Evolutionary conservation across 2,797 vertebrate genomes (phyloP), one percentile per base, ranked within the genome.

Genomic region (Pseudocheirus occidentalis): DNA sequence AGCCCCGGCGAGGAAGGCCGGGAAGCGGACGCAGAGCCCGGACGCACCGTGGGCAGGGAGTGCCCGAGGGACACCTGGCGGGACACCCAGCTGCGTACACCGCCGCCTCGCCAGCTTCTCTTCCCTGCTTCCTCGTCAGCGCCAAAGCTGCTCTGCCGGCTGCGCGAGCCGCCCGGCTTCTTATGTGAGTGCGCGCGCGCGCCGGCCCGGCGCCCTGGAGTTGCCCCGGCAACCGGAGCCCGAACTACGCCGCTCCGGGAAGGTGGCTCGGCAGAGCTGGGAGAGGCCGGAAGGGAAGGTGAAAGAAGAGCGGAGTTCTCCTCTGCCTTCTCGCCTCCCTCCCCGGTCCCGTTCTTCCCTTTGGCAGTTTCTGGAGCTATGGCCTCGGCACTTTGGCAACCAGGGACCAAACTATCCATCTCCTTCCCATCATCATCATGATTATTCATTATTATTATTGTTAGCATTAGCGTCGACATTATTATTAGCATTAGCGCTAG

Each of bases 151-250:
- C 93, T 89, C 90, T 0, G 96, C 98, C 3, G 96, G 97, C 97
- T 97, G 95, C 28, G 59, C 93, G n/a, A 16, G 95, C 89, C 52
- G 52, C 92, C 31, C 40, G 1, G 31, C 52, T 53, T 16, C 29
- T 24, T 1, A 27, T 10, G 40, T 0, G 18, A 46, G 73, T 27
- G 73, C 92, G 66, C 46, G 58, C 46, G 58, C 93, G 92, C 96
- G 53, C 53, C 50, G 13, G 52, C 52, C 50, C 14, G n/a, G 94
- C 14, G 94, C 90, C 31, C 16, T 90, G 11, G 92, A 89, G 97
- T 97, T 96, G 95, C 92, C 96, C 95, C 96, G 97, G 96, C 66
- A 58, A 98, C 98, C 3, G 57, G 89, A 95, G 14, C 58, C 92
- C 11, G 31, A 24, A 7, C 66, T 21, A 11, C 66, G 14, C n/a